Base-by-base conservation (phyloP, 2,797 vertebrate genomes). In the Amblyraja radiata region DNA sequence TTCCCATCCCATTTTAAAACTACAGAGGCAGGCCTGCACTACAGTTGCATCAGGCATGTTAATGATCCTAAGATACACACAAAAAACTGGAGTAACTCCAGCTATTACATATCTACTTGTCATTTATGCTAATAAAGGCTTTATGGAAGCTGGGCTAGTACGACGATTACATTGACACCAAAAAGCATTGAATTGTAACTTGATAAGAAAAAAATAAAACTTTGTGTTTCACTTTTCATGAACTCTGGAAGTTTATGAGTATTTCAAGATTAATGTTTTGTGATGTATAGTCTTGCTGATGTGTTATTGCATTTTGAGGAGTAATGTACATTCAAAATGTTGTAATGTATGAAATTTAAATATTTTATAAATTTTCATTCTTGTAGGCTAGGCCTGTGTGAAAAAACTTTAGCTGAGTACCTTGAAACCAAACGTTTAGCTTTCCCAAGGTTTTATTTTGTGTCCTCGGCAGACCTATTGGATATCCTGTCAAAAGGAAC, bases 401-500 rank as follows among this genome's bases (percentile, higher is more conserved):
- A 97, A 96, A 97, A 97, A 94, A 95, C 96, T 93, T 96, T 97
- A 10, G 63, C 96, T 46, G 95, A 96, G 93, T 97, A 97, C 90
- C 94, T 97, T 94, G 97, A 97, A 95, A 97, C 95, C 8, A 97
- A 97, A 93, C 93, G 94, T 28, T 39, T 96, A 23, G 95, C 95
- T 84, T 97, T 98, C 94, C 96, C 96, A 36, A 83, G 94, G 61
- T 97, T 98, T 95, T 98, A 94, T 95, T 98, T 98, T 93, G 94
- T 97, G 94, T 98, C 97, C 81, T 97, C 97, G 28, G 94, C 96
- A 93, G 97, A 98, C 94, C 95, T 98, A 90, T 95, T 98, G 94
- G 97, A 98, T 94, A 97, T 97, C 90, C 96, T 98, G 88, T 98
- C 97, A 68, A 97, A 97, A 94, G 96, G 96, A 94, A 94, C 94